phyloP scores from a whole-genome alignment of 2,113 vertebrate species.

The Burhinus bistriatus region DNA sequence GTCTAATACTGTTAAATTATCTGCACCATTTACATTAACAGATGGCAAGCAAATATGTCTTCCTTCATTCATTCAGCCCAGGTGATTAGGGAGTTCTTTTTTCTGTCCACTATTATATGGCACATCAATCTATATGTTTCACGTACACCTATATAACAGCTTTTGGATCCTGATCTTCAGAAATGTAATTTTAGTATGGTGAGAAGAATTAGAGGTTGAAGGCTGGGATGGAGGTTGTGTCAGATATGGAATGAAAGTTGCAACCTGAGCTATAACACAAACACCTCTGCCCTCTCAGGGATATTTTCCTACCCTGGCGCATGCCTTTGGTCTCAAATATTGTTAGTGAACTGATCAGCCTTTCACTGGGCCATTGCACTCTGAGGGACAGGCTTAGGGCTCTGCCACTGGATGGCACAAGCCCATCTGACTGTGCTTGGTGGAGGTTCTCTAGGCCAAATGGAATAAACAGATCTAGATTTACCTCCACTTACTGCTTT shows the following conservation, averaged over 20 bases:
- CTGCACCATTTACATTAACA: constrained; percentile 64
- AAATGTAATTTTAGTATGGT: neutral
- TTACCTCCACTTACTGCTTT: neutral
- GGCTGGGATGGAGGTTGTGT: neutral
- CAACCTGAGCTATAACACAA: neutral
- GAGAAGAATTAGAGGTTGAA: neutral
- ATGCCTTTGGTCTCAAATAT: neutral
- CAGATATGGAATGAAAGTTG: neutral
- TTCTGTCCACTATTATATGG: constrained; percentile 14
- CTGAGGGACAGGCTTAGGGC: neutral
- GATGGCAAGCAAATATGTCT: constrained; percentile 62
- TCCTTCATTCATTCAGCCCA: constrained; percentile 19
- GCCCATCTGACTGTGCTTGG: neutral
- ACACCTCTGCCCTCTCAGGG: neutral
- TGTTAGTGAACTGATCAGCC: neutral
- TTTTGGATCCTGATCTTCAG: neutral
- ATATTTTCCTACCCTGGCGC: neutral
- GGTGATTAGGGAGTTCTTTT: constrained; percentile 40
- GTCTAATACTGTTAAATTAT: constrained; percentile 59
- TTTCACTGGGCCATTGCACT: neutral
- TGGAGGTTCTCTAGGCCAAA: neutral
- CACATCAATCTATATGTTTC: constrained; percentile 43
- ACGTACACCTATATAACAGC: neutral
- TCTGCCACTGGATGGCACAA: neutral
- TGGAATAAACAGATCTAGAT: neutral